A percentile compares a stretch with the other conserved stretches of the same genome.
These are phyloP conservation scores for Stenchaetothrips biformis DNA, from an alignment of 2,888 invertebrate species.

Conservation along the genomic window DNA sequence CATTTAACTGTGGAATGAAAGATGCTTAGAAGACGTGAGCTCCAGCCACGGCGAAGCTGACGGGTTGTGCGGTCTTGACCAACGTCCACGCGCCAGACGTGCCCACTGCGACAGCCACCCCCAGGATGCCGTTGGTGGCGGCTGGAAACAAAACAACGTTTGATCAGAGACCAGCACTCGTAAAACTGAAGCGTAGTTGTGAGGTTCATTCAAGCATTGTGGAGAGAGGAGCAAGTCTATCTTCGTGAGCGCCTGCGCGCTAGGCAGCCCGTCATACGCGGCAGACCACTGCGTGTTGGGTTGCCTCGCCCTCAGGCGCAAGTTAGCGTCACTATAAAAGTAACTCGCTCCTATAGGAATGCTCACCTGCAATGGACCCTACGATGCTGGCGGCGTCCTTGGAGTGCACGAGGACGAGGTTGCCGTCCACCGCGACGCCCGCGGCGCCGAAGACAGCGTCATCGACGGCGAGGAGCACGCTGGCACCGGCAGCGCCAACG, in stretches of 20 bases:
- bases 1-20: slow-evolving; percentile 37
- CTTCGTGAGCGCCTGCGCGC: too few relatives aligned
- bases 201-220: too few relatives aligned
- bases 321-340: too few relatives aligned
- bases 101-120: neutral
- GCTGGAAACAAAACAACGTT: neutral
- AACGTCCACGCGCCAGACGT: neutral
- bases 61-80: neutral
- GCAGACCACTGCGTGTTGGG: too few relatives aligned
- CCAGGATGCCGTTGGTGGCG: neutral
- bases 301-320: too few relatives aligned
- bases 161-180: too few relatives aligned
- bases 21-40: neutral
- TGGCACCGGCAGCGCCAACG: slow-evolving; percentile 42
- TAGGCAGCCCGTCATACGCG: too few relatives aligned
- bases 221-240: too few relatives aligned
- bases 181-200: too few relatives aligned
- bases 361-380: neutral
- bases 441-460: slow-evolving; percentile 43
- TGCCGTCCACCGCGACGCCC: slow-evolving; percentile 42
- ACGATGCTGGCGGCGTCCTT: slow-evolving; percentile 31
- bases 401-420: slow-evolving; percentile 37
- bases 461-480: slow-evolving; percentile 45
- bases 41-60: neutral
- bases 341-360: neutral